phyloP scores from a whole-genome alignment of 2,113 vertebrate species.

The Mustela nigripes region DNA sequence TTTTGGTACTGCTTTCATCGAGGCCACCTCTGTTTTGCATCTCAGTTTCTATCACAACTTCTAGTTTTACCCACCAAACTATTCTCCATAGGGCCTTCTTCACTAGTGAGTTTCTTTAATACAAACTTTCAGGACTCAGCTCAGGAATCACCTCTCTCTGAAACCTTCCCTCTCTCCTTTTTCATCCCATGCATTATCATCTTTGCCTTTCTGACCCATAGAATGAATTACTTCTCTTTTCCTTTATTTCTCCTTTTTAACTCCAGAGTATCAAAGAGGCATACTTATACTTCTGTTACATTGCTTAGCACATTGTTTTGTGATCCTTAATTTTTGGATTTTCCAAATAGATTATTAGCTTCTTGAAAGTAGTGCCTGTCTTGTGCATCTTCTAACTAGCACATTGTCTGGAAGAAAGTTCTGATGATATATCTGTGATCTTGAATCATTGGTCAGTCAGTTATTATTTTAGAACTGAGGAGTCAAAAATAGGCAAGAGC shows the following conservation, averaged over 20 bases:
- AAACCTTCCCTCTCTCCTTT: background rate
- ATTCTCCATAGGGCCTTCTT: background rate
- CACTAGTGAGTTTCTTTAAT: background rate
- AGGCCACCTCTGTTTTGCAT: background rate
- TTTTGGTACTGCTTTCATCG: background rate
- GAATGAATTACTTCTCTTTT: background rate
- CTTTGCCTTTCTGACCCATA: background rate
- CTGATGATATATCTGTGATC: background rate
- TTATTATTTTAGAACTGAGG: slow-evolving; percentile 47
- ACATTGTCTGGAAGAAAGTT: background rate
- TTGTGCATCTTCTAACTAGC: background rate
- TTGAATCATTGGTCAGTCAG: slow-evolving; percentile 1
- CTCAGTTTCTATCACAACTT: background rate
- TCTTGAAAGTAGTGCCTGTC: background rate
- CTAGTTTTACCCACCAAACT: background rate
- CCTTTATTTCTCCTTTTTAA: background rate
- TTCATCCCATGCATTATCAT: background rate
- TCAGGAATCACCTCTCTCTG: background rate
- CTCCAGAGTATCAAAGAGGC: background rate
- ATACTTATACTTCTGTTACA: background rate
- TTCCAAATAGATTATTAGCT: background rate
- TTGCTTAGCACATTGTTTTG: background rate
- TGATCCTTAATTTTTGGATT: background rate
- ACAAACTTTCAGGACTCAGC: background rate
- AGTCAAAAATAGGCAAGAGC: background rate